Evolutionary conservation across 1,140 invertebrate species (phyloP), one percentile per base, ranked within the genome.

Genomic region (Eupeodes corollae): DNA sequence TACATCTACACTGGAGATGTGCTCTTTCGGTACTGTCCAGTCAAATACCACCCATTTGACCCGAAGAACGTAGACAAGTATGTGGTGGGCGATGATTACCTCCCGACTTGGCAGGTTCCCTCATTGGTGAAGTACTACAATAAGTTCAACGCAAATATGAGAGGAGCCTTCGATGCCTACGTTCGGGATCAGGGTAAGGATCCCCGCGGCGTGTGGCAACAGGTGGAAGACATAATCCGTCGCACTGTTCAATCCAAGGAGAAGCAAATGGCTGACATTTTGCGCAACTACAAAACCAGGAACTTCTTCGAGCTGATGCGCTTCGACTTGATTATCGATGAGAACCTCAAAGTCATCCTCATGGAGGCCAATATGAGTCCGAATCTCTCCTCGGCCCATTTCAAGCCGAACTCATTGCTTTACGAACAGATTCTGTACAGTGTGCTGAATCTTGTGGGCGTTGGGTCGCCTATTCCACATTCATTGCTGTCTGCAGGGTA

Each of bases 331-430:
- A 82, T 93, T 0, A 71, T 97, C 6, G 91, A 97, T 67, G 84
- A 91, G 54, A 70, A 94, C 42, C 60, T 96, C 0, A 87, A 89
- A 41, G 84, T 96, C 3, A 89, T 82, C 58, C 70, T 95, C 3
- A 85, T 98, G 80, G 94, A 98, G 70, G 93, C 90, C 1, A 98
- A 98, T 65, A 98, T 98, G 94, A 95, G 91, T 26, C 95, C 94
- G 0, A 98, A 98, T 73, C 73, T 98, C 18, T 94, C 90, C 0
- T 95, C 92, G 0, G 83, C 83, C 1, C 92, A 98, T 71, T 98
- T 87, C 68, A 79, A 83, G 37, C 83, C 80, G 1, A 98, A 98
- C 67, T 79, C 80, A 49, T 62, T 91, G 10, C 65, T 98, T 0
- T 98, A 98, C 55, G 88, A 97, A 59, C 91, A 97, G 73, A 86